Conservation (phyloP, 2,113 vertebrate species). For the Oryzias woworae region DNA sequence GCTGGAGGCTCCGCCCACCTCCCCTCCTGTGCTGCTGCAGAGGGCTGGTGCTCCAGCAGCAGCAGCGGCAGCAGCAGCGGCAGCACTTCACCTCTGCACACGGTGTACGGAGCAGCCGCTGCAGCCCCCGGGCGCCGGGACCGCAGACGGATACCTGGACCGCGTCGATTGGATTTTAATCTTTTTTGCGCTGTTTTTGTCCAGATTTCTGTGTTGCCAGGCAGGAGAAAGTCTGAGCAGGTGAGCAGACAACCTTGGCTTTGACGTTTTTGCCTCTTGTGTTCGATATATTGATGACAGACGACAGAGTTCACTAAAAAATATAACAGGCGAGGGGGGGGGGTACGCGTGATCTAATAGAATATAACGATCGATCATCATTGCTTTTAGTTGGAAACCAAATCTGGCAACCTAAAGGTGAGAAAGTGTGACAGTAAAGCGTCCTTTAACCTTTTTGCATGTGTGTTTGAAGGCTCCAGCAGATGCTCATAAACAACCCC, state of each 20-base stretch:
- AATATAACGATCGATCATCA: too few species aligned
- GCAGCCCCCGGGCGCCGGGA: constrained; percentile 15
- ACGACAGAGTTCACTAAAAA: too few species aligned
- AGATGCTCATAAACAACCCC: neutral
- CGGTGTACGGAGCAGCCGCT: constrained; percentile 26
- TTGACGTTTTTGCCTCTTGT: neutral
- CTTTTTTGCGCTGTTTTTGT: neutral
- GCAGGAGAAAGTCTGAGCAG: constrained; percentile 63
- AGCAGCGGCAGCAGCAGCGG: constrained; percentile 24
- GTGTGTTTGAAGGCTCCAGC: too few species aligned
- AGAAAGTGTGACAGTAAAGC: too few species aligned
- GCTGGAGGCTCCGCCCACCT: constrained; percentile 67
- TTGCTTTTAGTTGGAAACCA: too few species aligned
- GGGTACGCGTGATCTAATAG: too few species aligned
- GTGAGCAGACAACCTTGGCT: constrained; percentile 62
- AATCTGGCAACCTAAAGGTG: too few species aligned
- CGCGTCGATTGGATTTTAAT: constrained; percentile 8
- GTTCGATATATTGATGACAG: too few species aligned
- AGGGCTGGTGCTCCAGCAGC: constrained; percentile 48
- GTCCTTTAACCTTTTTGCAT: too few species aligned
- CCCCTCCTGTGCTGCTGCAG: constrained; percentile 50
- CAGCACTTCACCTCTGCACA: constrained; percentile 63
- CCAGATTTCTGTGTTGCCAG: constrained; percentile 48
- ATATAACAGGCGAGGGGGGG: too few species aligned
- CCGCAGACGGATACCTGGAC: neutral